These are phyloP conservation scores for Cerastoderma edule DNA, from an alignment of 2,888 invertebrate species.

Conservation along the genomic window DNA sequence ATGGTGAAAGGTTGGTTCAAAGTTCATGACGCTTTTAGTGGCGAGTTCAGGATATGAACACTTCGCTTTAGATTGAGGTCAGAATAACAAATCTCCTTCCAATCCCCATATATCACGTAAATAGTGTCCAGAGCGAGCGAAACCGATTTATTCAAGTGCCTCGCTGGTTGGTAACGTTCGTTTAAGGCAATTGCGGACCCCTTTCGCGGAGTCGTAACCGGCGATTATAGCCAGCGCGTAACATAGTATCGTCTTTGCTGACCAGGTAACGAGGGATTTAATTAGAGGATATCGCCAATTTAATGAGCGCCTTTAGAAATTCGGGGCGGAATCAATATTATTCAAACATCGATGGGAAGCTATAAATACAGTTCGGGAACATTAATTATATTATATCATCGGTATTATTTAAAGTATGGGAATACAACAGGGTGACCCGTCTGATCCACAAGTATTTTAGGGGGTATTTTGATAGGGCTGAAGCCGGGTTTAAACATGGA, in stretches of 20 bases:
- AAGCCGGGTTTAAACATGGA: not conserved
- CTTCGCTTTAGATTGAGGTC: not conserved
- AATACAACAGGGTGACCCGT: slow-evolving; percentile 45
- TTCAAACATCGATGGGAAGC: slow-evolving; percentile 54
- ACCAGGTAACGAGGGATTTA: slow-evolving; percentile 48
- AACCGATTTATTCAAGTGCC: slow-evolving; percentile 52
- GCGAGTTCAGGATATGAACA: slow-evolving; percentile 17
- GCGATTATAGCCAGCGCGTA: slow-evolving; percentile 22
- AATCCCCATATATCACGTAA: slow-evolving; percentile 52
- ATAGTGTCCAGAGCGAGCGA: slow-evolving; percentile 27
- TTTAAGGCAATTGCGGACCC: slow-evolving; percentile 1
- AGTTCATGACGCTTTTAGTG: too few species aligned
- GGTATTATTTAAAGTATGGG: slow-evolving; percentile 25
- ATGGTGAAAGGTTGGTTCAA: too few species aligned
- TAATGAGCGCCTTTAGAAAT: slow-evolving; percentile 44
- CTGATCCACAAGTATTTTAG: slow-evolving; percentile 26
- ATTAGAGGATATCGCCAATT: slow-evolving; percentile 50
- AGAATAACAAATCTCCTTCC: slow-evolving; percentile 1
- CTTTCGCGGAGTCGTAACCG: slow-evolving; percentile 23
- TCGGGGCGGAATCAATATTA: slow-evolving; percentile 49
- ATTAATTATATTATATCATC: slow-evolving; percentile 48
- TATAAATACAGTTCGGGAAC: slow-evolving; percentile 60
- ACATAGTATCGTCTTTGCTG: slow-evolving; percentile 27
- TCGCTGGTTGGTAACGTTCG: slow-evolving; percentile 19
- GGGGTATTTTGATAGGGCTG: not conserved